phyloP scores from a whole-genome alignment of 1,140 invertebrate species.

The Zaprionus camerounensis region DNA sequence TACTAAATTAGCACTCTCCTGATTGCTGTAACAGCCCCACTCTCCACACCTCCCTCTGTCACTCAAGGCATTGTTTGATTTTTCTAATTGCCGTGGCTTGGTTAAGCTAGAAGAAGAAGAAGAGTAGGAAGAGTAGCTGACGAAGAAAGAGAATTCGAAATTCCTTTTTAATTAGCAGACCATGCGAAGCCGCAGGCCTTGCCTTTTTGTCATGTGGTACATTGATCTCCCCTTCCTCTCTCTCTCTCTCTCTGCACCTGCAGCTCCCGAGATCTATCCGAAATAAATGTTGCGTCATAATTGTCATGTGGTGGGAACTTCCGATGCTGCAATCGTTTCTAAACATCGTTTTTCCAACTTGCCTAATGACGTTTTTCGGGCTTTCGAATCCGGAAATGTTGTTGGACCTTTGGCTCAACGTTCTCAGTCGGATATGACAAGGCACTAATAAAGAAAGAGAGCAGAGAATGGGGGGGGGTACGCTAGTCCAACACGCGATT shows the following conservation, averaged over 20 bases:
- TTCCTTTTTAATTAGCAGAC: conserved; percentile 78
- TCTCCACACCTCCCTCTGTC: neutral
- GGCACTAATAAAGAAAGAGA: conserved; percentile 33
- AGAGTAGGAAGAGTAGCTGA: neutral
- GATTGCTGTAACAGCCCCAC: conserved; percentile 51
- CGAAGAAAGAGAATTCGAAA: conserved; percentile 42
- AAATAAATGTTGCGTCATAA: conserved; percentile 79
- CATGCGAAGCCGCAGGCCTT: conserved; percentile 45
- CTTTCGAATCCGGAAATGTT: conserved; percentile 69
- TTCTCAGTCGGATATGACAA: conserved; percentile 64
- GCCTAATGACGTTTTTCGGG: conserved; percentile 72
- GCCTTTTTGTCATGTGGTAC: conserved; percentile 26
- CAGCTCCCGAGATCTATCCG: conserved; percentile 45
- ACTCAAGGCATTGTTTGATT: conserved; percentile 24
- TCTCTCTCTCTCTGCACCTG: conserved; percentile 8
- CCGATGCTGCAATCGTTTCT: conserved; percentile 43
- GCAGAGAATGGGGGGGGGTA: neutral
- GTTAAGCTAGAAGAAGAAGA: conserved; percentile 21
- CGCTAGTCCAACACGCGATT: conserved; percentile 30
- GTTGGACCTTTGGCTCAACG: conserved; percentile 17
- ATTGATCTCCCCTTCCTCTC: conserved; percentile 1
- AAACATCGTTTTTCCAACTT: conserved; percentile 27
- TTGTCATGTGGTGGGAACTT: conserved; percentile 75
- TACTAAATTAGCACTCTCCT: conserved; percentile 80
- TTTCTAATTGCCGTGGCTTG: conserved; percentile 69